Evolutionary conservation across 1,140 invertebrate species (phyloP).

Genomic region (Muscidifurax raptorellus): DNA sequence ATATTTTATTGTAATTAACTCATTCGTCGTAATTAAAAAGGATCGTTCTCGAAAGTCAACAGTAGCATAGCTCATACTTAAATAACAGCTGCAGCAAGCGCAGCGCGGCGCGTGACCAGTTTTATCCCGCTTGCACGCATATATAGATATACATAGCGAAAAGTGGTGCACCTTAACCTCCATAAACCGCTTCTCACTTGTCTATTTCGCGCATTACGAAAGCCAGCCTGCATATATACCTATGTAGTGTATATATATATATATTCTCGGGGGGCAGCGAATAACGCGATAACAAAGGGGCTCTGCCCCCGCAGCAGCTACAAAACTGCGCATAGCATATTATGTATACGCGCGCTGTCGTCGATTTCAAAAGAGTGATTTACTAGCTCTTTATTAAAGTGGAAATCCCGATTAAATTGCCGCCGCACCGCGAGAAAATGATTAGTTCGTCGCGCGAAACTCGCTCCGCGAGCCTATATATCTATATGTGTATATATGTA

Average conservation of each 20-base stretch:
- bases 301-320: background rate
- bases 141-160: too few species aligned
- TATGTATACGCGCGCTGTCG: background rate
- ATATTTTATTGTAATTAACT: slow-evolving; percentile 2
- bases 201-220: slow-evolving; percentile 9
- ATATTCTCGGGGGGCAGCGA: too few species aligned
- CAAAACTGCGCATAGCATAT: too few species aligned
- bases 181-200: background rate
- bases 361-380: slow-evolving; percentile 36
- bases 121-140: background rate
- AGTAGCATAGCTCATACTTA: background rate
- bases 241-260: too few species aligned
- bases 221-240: background rate
- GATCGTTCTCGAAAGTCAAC: too few species aligned
- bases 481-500: too few species aligned
- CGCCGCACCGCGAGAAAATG: slow-evolving; percentile 24
- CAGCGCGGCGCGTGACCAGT: background rate
- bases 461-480: slow-evolving; percentile 17
- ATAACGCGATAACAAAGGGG: background rate
- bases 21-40: too few species aligned
- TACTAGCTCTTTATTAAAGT: slow-evolving; percentile 38
- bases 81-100: background rate
- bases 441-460: slow-evolving; percentile 19
- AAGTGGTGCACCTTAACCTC: background rate
- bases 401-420: slow-evolving; percentile 25